Evolutionary conservation across 2,797 vertebrate species (phyloP).

Genomic region (Melanotaenia parkinsoni): DNA sequence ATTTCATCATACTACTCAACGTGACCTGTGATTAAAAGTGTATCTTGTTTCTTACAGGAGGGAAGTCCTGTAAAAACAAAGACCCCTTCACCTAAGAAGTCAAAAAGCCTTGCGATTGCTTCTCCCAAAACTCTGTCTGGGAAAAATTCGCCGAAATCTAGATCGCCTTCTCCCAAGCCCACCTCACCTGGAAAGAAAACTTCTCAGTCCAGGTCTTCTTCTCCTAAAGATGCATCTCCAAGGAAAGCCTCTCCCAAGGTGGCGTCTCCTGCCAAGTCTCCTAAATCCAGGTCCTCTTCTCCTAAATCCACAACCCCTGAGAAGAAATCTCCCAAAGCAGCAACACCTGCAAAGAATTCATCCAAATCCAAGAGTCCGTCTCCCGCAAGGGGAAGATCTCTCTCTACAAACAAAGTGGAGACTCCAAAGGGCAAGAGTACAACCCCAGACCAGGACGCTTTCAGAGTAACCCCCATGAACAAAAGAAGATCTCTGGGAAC

Average conservation of each 20-base stretch:
- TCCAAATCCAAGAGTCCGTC: constrained; percentile 38
- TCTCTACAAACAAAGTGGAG: constrained; percentile 15
- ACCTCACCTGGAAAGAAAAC: constrained; percentile 10
- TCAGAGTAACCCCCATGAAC: neutral
- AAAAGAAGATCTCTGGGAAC: constrained; percentile 16
- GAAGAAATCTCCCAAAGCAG: constrained; percentile 34
- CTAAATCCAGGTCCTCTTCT: constrained; percentile 44
- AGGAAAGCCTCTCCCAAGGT: constrained; percentile 30
- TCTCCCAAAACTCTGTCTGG: constrained; percentile 52
- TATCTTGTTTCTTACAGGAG: constrained; percentile 33
- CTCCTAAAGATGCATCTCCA: constrained; percentile 43
- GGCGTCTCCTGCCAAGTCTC: constrained; percentile 14
- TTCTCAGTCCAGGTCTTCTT: constrained; percentile 1
- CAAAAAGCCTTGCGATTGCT: constrained; percentile 13
- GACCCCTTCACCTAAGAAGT: constrained; percentile 61
- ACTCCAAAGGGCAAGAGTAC: constrained; percentile 9
- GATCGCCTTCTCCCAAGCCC: constrained; percentile 47
- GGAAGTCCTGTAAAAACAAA: constrained; percentile 56
- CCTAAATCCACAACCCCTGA: constrained; percentile 31
- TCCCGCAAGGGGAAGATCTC: constrained; percentile 18
- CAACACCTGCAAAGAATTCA: constrained; percentile 4
- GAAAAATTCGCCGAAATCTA: constrained; percentile 48
- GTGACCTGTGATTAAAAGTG: neutral
- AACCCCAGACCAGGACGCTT: constrained; percentile 5
- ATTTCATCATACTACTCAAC: neutral